Evolutionary conservation across 2,888 invertebrate genomes (phyloP).

Genomic region (Venustoraphidia nigricollis): DNA sequence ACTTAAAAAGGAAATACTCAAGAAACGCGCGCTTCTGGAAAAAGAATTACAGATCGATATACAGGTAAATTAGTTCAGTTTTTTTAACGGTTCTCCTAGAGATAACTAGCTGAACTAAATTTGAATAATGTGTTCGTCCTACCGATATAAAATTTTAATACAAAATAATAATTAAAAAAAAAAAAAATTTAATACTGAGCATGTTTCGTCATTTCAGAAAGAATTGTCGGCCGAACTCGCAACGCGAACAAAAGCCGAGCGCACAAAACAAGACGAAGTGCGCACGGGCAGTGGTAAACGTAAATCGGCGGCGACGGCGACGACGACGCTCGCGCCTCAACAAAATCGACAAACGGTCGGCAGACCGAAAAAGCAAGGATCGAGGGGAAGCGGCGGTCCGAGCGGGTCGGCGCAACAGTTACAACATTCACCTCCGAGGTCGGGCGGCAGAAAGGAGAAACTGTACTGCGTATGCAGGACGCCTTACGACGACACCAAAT

Average conservation of each 20-base stretch:
- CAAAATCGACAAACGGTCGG: slow-evolving; percentile 12
- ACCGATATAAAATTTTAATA: too few relatives aligned
- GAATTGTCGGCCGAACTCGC: slow-evolving; percentile 61
- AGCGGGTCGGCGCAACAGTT: slow-evolving; percentile 20
- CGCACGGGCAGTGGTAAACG: slow-evolving; percentile 41
- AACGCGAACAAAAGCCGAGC: slow-evolving; percentile 51
- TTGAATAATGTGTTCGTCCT: too few relatives aligned
- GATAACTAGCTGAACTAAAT: background rate
- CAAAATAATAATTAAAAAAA: too few relatives aligned
- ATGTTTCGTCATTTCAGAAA: slow-evolving; percentile 31
- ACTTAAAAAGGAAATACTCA: slow-evolving; percentile 83
- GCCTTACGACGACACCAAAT: slow-evolving; percentile 92
- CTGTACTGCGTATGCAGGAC: slow-evolving; percentile 84
- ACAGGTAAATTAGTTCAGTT: slow-evolving; percentile 39
- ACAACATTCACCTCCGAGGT: slow-evolving; percentile 17
- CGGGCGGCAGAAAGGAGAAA: slow-evolving; percentile 50
- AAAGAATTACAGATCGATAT: slow-evolving; percentile 82
- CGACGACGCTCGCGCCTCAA: slow-evolving; percentile 24
- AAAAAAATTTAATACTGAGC: too few relatives aligned
- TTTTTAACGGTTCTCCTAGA: background rate
- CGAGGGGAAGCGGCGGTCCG: slow-evolving; percentile 18
- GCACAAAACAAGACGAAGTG: slow-evolving; percentile 52
- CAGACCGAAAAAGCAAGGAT: slow-evolving; percentile 25
- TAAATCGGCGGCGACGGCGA: slow-evolving; percentile 31
- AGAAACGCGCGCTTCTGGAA: slow-evolving; percentile 76